Conservation (phyloP, 1,140 invertebrate genomes). For the Formica exsecta region DNA sequence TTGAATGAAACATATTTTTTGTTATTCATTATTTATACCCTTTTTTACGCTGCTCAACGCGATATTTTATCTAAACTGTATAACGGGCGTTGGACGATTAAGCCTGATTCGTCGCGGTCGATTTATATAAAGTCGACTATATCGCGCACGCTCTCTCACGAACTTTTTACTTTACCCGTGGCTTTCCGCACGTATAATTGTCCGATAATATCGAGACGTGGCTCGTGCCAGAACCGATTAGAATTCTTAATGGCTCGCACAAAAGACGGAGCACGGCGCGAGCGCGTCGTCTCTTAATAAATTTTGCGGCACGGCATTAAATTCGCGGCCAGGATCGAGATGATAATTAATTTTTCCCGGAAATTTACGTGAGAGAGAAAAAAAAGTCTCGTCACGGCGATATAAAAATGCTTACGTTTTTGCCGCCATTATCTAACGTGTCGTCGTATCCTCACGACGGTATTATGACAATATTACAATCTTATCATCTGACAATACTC, state of each 20-base stretch:
- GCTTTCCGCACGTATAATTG: conserved; percentile 49
- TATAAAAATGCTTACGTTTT: conserved; percentile 16
- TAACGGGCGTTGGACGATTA: conserved; percentile 28
- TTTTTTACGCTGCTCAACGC: conserved; percentile 37
- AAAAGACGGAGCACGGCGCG: conserved; percentile 4
- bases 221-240: conserved; percentile 57
- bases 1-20: background rate
- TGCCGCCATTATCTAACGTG: background rate
- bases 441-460: background rate
- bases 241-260: conserved; percentile 54
- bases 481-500: background rate
- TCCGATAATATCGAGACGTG: conserved; percentile 61
- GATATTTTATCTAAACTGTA: conserved; percentile 36
- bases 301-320: conserved; percentile 58
- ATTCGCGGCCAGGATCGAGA: conserved; percentile 54
- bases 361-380: conserved; percentile 25
- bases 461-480: background rate
- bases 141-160: conserved; percentile 42
- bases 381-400: conserved; percentile 20
- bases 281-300: conserved; percentile 62
- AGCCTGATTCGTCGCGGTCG: conserved; percentile 53
- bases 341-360: conserved; percentile 67
- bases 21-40: background rate
- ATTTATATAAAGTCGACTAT: conserved; percentile 52
- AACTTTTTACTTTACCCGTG: conserved; percentile 55